Base-by-base conservation (phyloP, 2,888 invertebrate genomes). In the Apocheima hispidaria region DNA sequence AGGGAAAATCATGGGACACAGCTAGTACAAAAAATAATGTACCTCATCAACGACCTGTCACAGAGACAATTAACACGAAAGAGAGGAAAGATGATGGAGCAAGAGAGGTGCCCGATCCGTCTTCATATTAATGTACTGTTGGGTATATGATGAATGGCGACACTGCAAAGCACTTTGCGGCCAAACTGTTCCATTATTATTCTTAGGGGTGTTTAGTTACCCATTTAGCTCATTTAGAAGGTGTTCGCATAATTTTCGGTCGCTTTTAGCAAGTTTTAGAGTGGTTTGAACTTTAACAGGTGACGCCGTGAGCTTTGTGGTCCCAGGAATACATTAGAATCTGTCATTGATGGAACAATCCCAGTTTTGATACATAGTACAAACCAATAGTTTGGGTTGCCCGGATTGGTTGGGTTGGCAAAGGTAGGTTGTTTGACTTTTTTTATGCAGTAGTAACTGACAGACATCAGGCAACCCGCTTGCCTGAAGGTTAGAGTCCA, bases 81-180 rank as follows among this genome's bases (percentile, higher is more conserved):
- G 53, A 60, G 41, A 60, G 20, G 26, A 10, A 9, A 18, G 23
- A 65, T 74, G 82, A 73, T 66, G 74, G 69, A 75, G 79, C 65
- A 65, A 66, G 58, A 82, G 63, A 74, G 74, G 78, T 73, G 73
- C 72, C 70, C 83, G 77, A 88, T 88, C 84, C 82, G 82, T 90
- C 87, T 87, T 84, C 84, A 86, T 88, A 85, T 84, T 84, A 86
- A 88, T 84, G 84, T 86, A 87, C 82, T 79, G 83, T 79, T 75
- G 75, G 77, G 54, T 54, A 50, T 23, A 88, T 90, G 91, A 92
- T 89, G 87, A 90, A 91, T 88, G 83, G 82, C 75, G 88, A 91
- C 91, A 92, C 70, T 83, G 87, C 84, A 89, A 90, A 90, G 90
- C 91, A 91, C 91, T 92, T 87, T 87, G 85, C 72, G 82, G 35